These are phyloP conservation scores for Neotoma lepida DNA, from an alignment of 2,113 vertebrate genomes.

Conservation along the genomic window DNA sequence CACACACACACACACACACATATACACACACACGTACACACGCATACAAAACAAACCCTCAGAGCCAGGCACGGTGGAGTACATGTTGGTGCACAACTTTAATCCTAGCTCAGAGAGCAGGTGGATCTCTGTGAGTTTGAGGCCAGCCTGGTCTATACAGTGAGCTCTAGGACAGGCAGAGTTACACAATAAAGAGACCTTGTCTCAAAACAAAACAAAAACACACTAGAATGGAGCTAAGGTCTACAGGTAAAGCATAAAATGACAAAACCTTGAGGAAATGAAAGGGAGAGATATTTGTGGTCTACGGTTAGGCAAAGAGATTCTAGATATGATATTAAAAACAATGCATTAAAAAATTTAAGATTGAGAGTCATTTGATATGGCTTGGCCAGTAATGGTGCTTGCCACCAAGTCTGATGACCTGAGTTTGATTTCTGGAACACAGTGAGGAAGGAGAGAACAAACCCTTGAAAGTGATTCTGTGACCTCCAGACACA, in stretches of 20 bases:
- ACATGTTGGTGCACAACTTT: background rate
- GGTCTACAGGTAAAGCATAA: background rate
- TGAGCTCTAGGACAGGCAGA: background rate
- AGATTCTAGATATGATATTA: background rate
- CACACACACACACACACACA: no score
- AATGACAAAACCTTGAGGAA: slow-evolving; percentile 40
- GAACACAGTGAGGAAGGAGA: background rate
- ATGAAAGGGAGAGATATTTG: slow-evolving; percentile 17
- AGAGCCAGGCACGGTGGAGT: background rate
- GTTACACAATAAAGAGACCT: background rate
- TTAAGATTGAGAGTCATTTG: background rate
- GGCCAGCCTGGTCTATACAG: background rate
- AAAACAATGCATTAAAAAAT: slow-evolving; percentile 36
- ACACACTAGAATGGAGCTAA: slow-evolving; percentile 12
- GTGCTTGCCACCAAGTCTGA: background rate
- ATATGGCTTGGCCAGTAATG: background rate
- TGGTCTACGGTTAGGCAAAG: background rate
- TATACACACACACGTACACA: no score
- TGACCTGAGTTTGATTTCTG: background rate
- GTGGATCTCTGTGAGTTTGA: background rate
- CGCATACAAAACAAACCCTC: background rate
- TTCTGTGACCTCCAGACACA: background rate
- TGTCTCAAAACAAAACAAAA: background rate
- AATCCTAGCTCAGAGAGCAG: background rate
- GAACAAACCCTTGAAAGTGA: background rate